These are phyloP conservation scores for Rafetus swinhoei DNA, from an alignment of 2,113 vertebrate genomes.

Conservation along the genomic window DNA sequence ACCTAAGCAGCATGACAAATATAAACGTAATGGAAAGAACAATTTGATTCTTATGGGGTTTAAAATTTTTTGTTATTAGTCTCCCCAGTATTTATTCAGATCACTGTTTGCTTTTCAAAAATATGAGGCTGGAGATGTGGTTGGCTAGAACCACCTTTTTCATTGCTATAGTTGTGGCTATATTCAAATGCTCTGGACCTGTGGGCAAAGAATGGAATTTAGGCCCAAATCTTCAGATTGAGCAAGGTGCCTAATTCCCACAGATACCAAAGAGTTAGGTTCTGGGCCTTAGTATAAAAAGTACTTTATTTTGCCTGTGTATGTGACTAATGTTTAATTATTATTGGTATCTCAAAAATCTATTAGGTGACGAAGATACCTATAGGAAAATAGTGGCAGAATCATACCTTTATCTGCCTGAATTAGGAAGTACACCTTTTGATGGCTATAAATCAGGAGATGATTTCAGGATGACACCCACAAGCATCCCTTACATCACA, in stretches of 20 bases:
- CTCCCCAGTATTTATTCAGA: neutral
- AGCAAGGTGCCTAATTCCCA: neutral
- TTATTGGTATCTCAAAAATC: neutral
- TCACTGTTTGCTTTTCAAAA: neutral
- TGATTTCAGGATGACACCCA: neutral
- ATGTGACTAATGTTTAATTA: neutral
- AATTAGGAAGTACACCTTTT: neutral
- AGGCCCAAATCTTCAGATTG: neutral
- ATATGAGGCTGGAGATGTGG: neutral
- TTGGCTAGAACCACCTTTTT: neutral
- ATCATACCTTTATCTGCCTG: neutral
- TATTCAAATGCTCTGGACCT: neutral
- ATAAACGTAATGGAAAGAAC: neutral
- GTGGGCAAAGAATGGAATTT: too few relatives aligned
- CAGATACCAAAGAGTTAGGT: neutral
- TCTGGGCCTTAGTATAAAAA: neutral
- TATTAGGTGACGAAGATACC: neutral
- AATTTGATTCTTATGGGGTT: neutral
- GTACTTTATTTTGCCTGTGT: neutral
- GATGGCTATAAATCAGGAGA: slow-evolving; percentile 1
- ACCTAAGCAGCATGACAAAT: neutral
- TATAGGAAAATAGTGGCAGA: neutral
- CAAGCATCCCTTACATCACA: neutral
- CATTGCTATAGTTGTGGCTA: neutral
- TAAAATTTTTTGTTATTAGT: neutral